These are phyloP conservation scores for Pardalotus punctatus DNA, from an alignment of 2,113 vertebrate species.

Conservation along the genomic window DNA sequence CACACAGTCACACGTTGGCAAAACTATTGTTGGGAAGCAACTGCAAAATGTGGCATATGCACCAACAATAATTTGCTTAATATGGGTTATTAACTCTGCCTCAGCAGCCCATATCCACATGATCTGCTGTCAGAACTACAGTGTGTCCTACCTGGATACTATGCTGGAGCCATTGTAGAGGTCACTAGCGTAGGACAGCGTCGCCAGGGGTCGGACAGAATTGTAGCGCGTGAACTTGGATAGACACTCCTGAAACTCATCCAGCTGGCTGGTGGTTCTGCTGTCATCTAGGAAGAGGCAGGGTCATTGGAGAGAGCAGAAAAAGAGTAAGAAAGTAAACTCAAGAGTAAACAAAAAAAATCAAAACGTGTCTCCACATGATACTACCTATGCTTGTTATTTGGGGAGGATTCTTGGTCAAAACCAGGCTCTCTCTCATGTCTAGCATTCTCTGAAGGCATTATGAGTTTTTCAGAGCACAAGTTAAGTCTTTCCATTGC, in stretches of 20 bases:
- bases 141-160: constrained; percentile 89
- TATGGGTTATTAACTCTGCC: accelerated
- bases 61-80: neutral
- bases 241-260: constrained; percentile 98
- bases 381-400: neutral
- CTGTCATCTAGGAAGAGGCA: constrained; percentile 83
- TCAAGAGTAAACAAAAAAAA: neutral
- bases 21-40: neutral
- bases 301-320: neutral
- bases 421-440: neutral
- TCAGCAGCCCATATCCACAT: neutral
- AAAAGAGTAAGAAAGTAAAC: neutral
- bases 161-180: constrained; percentile 99
- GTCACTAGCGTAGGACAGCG: constrained; percentile 95
- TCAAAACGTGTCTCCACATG: neutral
- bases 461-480: neutral
- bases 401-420: neutral
- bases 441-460: neutral
- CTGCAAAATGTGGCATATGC: neutral
- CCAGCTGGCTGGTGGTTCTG: constrained; percentile 92
- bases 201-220: constrained; percentile 93
- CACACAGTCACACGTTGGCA: accelerated
- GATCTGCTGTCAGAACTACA: accelerated
- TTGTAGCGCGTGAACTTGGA: constrained; percentile 98
- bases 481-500: neutral